These are phyloP conservation scores for Conus canariensis DNA, from an alignment of 2,888 invertebrate genomes.

Conservation along the genomic window DNA sequence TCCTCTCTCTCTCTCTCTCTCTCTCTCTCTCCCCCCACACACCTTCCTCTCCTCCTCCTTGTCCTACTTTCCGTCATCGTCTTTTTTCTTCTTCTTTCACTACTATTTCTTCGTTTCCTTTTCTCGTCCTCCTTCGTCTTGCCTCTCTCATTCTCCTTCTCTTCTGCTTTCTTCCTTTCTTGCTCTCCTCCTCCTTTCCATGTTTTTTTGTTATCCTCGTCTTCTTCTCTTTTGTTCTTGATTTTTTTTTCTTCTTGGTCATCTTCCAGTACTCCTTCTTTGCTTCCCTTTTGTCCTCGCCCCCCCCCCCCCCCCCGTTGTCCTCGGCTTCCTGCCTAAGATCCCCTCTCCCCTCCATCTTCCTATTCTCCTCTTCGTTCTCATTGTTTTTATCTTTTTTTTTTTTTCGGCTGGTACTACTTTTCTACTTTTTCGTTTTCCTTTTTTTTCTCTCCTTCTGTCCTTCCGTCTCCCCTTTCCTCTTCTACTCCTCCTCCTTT, in stretches of 20 bases:
- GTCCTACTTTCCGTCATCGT: neutral
- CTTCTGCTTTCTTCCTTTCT: neutral
- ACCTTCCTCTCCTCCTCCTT: neutral
- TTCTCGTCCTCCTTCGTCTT: neutral
- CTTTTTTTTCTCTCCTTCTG: neutral
- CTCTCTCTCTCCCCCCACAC: no score
- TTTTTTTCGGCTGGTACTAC: no score
- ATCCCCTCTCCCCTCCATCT: no score
- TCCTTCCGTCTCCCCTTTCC: neutral
- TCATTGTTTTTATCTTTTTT: no score
- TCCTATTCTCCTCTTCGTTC: no score
- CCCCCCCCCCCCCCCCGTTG: no score
- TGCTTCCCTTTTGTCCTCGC: neutral
- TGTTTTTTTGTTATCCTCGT: neutral
- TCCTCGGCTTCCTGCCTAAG: no score
- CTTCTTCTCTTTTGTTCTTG: no score
- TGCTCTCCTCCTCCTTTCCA: neutral
- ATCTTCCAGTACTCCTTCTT: neutral
- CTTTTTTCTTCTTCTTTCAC: no score
- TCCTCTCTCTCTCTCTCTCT: no score
- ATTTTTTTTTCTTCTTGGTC: neutral
- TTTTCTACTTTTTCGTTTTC: no score
- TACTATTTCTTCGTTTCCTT: neutral
- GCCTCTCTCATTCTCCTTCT: neutral
- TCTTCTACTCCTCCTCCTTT: neutral